Base-by-base conservation (phyloP, 2,113 vertebrate species). In the Sinocyclocheilus anshuiensis region DNA sequence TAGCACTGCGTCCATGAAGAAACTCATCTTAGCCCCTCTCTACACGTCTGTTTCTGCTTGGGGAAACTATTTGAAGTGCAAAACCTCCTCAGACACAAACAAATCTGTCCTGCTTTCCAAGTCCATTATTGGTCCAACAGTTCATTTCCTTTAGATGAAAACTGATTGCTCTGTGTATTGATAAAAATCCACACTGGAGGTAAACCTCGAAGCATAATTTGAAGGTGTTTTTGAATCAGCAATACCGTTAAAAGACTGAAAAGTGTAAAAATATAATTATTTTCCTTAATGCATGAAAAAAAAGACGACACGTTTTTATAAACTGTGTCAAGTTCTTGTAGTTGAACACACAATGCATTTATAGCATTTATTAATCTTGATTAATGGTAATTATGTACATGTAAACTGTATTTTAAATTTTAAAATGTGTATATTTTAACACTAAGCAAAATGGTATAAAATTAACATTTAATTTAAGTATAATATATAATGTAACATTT, bases 41-140 rank as follows among this genome's bases (percentile, higher is more conserved):
- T 90, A 78, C 84, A 78, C 89, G 84, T 87, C 88, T 57, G 55
- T 20, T 57, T 20, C 55, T 57, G 55, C 55, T 57, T 81, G 48
- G 84, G 53, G 71, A 79, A 77, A 86, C 86, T 82, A 86, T 86
- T 69, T 86, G 48, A 86, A 82, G 78, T 78, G 55, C 72, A 81
- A 80, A 89, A 65, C 36, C 77, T 45, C 72, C 22, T 81, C 39
- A 84, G 84, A 63, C 42, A 16, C 61, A 69, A 76, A 85, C 74
- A 86, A 84, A 83, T 87, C 26, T 84, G 80, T 42, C 20, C 5
- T 48, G n/a, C 16, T 76, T 67, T 77, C 53, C 63, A 55, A 61
- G 24, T 15, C 53, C 75, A 16, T 69, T 63, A 85, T 50, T 57
- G 39, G 42, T 82, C 22, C 22, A 10, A 26, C 45, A 48, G 10